phyloP scores from a whole-genome alignment of 2,888 invertebrate species.

The Formica aserva region DNA sequence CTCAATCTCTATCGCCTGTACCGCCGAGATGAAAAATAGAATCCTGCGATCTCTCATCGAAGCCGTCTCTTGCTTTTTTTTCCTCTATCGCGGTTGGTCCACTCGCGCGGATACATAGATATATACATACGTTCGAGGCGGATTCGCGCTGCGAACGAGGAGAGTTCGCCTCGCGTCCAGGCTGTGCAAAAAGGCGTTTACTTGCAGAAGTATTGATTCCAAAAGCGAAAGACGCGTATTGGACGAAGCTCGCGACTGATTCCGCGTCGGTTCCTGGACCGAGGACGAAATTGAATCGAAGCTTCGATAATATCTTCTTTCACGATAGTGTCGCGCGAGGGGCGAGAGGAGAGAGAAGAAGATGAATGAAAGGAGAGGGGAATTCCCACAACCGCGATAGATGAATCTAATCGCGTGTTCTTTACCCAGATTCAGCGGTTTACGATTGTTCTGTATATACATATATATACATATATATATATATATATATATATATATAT shows the following conservation, averaged over 20 bases:
- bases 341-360: constrained; percentile 1
- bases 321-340: neutral
- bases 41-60: constrained; percentile 58
- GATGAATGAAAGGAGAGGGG: neutral
- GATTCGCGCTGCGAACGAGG: constrained; percentile 61
- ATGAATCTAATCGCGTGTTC: constrained; percentile 75
- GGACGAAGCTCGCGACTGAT: neutral
- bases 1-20: constrained; percentile 40
- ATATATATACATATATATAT: constrained; percentile 52
- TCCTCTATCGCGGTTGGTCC: constrained; percentile 62
- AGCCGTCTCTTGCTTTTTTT: constrained; percentile 69
- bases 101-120: neutral
- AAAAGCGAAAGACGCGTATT: neutral
- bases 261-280: neutral
- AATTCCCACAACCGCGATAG: constrained; percentile 64
- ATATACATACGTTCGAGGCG: constrained; percentile 46
- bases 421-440: constrained; percentile 75
- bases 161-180: constrained; percentile 66
- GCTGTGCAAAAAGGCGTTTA: constrained; percentile 69
- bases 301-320: neutral
- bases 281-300: neutral
- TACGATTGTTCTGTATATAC: constrained; percentile 80
- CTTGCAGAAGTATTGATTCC: constrained; percentile 41
- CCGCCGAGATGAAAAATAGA: constrained; percentile 42
- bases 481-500: constrained; percentile 67